Evolutionary conservation across 1,140 invertebrate genomes (phyloP).

Genomic region (Agrilus planipennis): DNA sequence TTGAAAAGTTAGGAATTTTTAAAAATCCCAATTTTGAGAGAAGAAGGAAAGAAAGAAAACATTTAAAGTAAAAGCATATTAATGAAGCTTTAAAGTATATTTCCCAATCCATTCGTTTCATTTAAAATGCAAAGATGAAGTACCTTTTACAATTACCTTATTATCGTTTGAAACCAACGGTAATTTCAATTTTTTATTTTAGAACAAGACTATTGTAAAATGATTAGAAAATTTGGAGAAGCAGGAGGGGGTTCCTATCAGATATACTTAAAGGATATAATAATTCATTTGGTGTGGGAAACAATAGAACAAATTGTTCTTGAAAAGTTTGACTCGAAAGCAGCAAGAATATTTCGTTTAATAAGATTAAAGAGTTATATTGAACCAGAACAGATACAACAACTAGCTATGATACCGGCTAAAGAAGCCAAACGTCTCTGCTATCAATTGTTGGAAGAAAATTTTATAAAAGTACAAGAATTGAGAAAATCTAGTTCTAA

Average conservation of each 20-base stretch:
- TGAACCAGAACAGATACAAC: slow-evolving; percentile 80
- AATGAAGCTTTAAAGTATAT: no score
- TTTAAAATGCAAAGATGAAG: no score
- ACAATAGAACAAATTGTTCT: slow-evolving; percentile 64
- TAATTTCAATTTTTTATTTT: slow-evolving; percentile 19
- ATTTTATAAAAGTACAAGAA: slow-evolving; percentile 65
- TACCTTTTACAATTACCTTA: not conserved
- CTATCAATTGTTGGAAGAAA: slow-evolving; percentile 69
- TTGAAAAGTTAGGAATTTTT: no score
- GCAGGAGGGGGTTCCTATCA: slow-evolving; percentile 65
- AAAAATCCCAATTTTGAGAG: no score
- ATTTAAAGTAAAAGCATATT: no score
- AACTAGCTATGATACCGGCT: slow-evolving; percentile 74
- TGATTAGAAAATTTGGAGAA: slow-evolving; percentile 61
- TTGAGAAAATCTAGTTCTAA: slow-evolving; percentile 46
- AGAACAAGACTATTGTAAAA: slow-evolving; percentile 61
- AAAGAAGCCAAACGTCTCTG: slow-evolving; percentile 79
- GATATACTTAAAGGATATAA: slow-evolving; percentile 52
- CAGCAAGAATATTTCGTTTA: slow-evolving; percentile 74
- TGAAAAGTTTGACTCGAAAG: slow-evolving; percentile 75
- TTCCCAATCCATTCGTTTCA: no score
- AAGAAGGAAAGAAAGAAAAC: no score
- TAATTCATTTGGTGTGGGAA: slow-evolving; percentile 51
- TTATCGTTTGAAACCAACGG: not conserved
- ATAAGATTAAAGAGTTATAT: slow-evolving; percentile 65